Evolutionary conservation across 2,888 invertebrate genomes (phyloP), one percentile per base, ranked within the genome.

Genomic region (Brenthis ino): DNA sequence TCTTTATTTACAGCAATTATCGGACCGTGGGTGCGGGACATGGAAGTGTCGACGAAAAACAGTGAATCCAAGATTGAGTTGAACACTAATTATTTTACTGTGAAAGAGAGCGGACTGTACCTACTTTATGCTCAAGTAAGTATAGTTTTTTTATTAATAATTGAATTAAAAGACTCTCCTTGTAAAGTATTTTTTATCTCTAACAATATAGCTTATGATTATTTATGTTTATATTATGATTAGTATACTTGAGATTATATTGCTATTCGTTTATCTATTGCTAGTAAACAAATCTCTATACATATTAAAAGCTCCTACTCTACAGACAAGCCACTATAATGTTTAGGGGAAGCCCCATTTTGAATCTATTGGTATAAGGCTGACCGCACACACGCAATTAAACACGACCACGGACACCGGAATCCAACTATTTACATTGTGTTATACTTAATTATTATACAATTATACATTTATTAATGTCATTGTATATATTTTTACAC

Each of bases 91-190:
- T 81, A 82, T 72, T 79, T 92, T 70, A 82, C 81, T 6, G 77
- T 93, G 64, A 85, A 89, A 57, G 91, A 92, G 71, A 78, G 80
- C 13, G 92, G 92, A 0, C 79, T 92, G 1, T 93, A 92, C 72
- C 79, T 92, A 64, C 74, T 93, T 20, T 93, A 93, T 74, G 85
- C 90, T 53, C 89, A 92, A 82, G 92, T 91, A 78, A 85, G 81
- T 77, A 37, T 0, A 16, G 43, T 33, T 13, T 48, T 54, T 54
- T 24, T 13, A 54, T 54, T 8, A 37, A 37, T 8, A 37, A 8
- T 37, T 6, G 8, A 5, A 37, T 37, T 37, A 37, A 37, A 37
- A 0, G 37, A 6, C 6, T 6, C 1, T 20, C 33, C 33, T 37
- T 6, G 37, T 37, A 37, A 37, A 37, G 37, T 6, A 37, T 37